Conservation (phyloP, 2,888 invertebrate species). For the Tortricodes alternella region DNA sequence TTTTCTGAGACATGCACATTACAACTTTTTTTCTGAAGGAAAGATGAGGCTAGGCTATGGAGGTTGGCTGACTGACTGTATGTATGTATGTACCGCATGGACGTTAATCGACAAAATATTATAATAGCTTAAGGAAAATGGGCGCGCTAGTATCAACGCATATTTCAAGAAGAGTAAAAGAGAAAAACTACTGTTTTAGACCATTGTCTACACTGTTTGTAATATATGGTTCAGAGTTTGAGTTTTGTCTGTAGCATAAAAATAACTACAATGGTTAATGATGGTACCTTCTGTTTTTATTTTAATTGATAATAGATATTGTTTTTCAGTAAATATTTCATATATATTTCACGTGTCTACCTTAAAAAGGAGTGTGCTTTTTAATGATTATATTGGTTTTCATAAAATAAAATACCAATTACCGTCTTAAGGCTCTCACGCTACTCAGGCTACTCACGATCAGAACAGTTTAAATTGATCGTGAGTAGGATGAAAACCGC, state of each 20-base stretch:
- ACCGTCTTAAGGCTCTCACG: too few species aligned
- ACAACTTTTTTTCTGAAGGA: slow-evolving; percentile 40
- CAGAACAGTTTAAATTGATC: too few species aligned
- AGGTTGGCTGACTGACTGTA: slow-evolving; percentile 7
- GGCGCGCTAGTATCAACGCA: not conserved
- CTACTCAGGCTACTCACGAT: too few species aligned
- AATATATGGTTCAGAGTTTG: not conserved
- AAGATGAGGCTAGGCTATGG: slow-evolving; percentile 17
- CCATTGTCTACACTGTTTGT: not conserved
- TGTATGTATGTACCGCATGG: slow-evolving; percentile 31
- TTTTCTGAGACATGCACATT: slow-evolving; percentile 68
- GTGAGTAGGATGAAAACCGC: too few species aligned
- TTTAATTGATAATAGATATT: too few species aligned
- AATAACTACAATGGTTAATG: not conserved
- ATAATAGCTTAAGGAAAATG: not conserved
- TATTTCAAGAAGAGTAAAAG: not conserved
- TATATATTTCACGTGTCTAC: too few species aligned
- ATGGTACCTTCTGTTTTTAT: not conserved
- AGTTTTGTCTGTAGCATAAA: not conserved
- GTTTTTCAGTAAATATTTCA: too few species aligned
- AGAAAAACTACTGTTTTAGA: not conserved
- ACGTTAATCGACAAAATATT: slow-evolving; percentile 15
- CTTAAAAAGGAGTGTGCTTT: too few species aligned
- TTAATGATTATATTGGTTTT: too few species aligned
- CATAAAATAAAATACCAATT: too few species aligned